phyloP scores from a whole-genome alignment of 1,140 invertebrate genomes.

The Drosophila sp. region DNA sequence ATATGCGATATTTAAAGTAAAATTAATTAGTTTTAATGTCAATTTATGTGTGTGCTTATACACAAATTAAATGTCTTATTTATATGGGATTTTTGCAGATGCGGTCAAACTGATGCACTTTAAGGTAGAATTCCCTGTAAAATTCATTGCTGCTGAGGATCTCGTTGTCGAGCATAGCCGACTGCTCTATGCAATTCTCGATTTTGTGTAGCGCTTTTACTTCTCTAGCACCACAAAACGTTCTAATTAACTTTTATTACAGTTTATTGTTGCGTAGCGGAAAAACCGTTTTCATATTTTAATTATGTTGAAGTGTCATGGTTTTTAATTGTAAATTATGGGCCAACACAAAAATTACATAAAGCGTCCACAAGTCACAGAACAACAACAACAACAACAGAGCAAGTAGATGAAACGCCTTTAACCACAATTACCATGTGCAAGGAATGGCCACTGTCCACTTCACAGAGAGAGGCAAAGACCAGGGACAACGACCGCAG shows the following conservation, averaged over 20 bases:
- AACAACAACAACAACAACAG: slow-evolving; percentile 32
- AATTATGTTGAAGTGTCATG: slow-evolving; percentile 82
- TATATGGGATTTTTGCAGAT: no score
- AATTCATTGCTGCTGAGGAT: not conserved
- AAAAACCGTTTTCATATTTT: slow-evolving; percentile 81
- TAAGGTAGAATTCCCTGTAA: not conserved
- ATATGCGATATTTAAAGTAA: no score
- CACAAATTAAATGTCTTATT: no score
- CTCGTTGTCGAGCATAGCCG: not conserved
- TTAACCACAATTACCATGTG: slow-evolving; percentile 20
- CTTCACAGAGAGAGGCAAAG: not conserved
- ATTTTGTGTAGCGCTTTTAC: slow-evolving; percentile 2
- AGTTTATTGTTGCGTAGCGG: slow-evolving; percentile 73
- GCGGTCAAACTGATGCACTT: not conserved
- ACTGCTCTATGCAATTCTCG: not conserved
- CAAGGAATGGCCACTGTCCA: slow-evolving; percentile 36
- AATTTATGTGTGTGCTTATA: no score
- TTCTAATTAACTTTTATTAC: slow-evolving; percentile 82
- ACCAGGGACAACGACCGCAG: slow-evolving; percentile 39
- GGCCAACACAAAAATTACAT: slow-evolving; percentile 64
- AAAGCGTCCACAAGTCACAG: slow-evolving; percentile 42
- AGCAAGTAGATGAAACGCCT: slow-evolving; percentile 20
- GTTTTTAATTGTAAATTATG: slow-evolving; percentile 80
- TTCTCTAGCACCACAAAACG: slow-evolving; percentile 29
- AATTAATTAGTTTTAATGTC: no score